Evolutionary conservation across 2,888 invertebrate genomes (phyloP).

Genomic region (Luperina testacea): DNA sequence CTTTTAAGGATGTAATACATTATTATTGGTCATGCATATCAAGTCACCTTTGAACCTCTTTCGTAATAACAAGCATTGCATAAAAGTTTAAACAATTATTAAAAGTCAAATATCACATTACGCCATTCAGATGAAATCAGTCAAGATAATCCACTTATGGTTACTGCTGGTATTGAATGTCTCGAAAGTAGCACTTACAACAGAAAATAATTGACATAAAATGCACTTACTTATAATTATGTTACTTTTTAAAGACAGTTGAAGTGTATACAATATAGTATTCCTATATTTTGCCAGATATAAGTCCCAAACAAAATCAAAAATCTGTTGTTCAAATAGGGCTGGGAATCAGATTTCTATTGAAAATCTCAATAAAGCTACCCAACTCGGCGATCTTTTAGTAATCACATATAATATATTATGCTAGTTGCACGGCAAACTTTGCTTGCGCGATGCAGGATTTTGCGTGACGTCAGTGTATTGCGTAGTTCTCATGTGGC

Average conservation of each 20-base stretch:
- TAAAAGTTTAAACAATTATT: constrained; percentile 42
- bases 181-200: constrained; percentile 24
- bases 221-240: not conserved
- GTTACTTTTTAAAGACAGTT: not conserved
- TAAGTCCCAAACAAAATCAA: not conserved
- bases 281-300: not conserved
- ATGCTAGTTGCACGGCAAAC: not conserved
- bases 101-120: constrained; percentile 53
- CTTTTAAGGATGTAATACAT: constrained; percentile 15
- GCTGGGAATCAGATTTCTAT: not conserved
- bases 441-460: not conserved
- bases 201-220: constrained; percentile 10
- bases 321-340: not conserved
- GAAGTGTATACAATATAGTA: not conserved
- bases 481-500: not conserved
- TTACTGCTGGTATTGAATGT: constrained; percentile 21
- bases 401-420: not conserved
- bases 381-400: not conserved
- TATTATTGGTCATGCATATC: constrained; percentile 29
- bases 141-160: constrained; percentile 45
- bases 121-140: constrained; percentile 46
- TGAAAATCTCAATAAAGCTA: not conserved
- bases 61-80: constrained; percentile 33
- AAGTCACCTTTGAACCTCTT: constrained; percentile 54
- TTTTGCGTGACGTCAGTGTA: not conserved